A percentile compares a stretch with the other conserved stretches of the same genome.
phyloP scores from a whole-genome alignment of 2,888 invertebrate genomes.

The Alloplasta piceator region DNA sequence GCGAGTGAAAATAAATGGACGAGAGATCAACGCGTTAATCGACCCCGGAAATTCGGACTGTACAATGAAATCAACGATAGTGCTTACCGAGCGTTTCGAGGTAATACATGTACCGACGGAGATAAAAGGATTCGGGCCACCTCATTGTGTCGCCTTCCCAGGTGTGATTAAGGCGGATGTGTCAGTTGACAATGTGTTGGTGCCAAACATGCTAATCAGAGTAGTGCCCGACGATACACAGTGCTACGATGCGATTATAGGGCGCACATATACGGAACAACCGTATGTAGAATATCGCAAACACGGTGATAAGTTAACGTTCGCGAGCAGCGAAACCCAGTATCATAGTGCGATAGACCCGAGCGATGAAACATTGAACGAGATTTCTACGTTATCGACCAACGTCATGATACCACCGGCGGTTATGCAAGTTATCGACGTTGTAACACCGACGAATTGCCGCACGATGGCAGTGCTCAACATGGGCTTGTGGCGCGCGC shows the following conservation, averaged over 20 bases:
- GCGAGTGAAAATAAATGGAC: too few species aligned
- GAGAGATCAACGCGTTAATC: neutral
- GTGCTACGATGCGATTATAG: slow-evolving; percentile 21
- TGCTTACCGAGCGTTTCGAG: neutral
- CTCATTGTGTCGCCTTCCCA: slow-evolving; percentile 12
- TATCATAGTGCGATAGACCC: neutral
- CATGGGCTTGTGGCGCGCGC: too few species aligned
- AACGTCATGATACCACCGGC: neutral
- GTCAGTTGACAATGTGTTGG: slow-evolving; percentile 1
- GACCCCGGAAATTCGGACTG: slow-evolving; percentile 46
- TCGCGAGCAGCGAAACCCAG: neutral
- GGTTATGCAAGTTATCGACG: neutral
- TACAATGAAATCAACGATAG: slow-evolving; percentile 32
- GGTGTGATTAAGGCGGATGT: neutral
- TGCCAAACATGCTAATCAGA: slow-evolving; percentile 11
- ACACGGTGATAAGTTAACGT: slow-evolving; percentile 6
- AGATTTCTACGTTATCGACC: neutral
- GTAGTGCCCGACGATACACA: slow-evolving; percentile 40
- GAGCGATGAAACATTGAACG: neutral
- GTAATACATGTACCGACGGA: neutral
- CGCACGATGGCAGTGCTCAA: slow-evolving; percentile 5
- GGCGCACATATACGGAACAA: slow-evolving; percentile 30
- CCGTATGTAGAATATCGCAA: neutral
- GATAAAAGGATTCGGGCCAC: slow-evolving; percentile 25
- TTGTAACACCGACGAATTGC: neutral